These are phyloP conservation scores for Neodiprion lecontei DNA, from an alignment of 1,140 invertebrate genomes.

Conservation along the genomic window DNA sequence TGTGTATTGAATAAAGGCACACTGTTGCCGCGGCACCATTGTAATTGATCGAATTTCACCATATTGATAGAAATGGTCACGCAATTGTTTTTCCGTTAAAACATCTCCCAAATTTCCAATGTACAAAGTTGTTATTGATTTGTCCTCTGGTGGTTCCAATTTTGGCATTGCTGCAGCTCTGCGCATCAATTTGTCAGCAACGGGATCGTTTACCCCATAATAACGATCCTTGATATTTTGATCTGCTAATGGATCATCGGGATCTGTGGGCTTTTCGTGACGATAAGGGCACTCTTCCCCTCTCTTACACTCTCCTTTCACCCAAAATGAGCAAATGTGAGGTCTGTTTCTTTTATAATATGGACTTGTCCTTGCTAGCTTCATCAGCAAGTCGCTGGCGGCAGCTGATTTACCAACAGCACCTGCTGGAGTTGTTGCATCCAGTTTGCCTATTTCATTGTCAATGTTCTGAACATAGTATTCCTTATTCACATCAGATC, in stretches of 20 bases:
- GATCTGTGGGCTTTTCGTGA: constrained; percentile 99
- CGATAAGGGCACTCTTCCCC: constrained; percentile 99
- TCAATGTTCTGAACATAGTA: constrained; percentile 98
- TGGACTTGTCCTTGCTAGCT: constrained; percentile 94
- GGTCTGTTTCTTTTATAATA: constrained; percentile 99
- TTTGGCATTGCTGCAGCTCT: constrained; percentile 94
- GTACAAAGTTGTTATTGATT: constrained; percentile 95
- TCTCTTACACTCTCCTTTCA: constrained; percentile 98
- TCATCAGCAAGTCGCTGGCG: constrained; percentile 89
- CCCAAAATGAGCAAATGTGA: constrained; percentile 99
- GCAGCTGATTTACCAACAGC: constrained; percentile 76
- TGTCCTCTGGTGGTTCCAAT: constrained; percentile 94
- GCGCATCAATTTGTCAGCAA: constrained; percentile 96
- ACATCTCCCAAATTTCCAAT: constrained; percentile 91
- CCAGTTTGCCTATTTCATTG: constrained; percentile 70
- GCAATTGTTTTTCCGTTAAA: constrained; percentile 89
- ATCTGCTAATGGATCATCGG: constrained; percentile 98
- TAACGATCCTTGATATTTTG: constrained; percentile 99
- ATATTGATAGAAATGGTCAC: constrained; percentile 97
- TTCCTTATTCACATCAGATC: constrained; percentile 98
- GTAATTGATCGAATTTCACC: constrained; percentile 97
- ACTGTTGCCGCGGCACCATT: constrained; percentile 91
- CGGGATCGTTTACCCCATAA: constrained; percentile 98
- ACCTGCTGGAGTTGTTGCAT: constrained; percentile 71
- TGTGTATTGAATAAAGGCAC: constrained; percentile 98